Base-by-base conservation (phyloP, 2,888 invertebrate species). In the Megaustenia siamemsis region DNA sequence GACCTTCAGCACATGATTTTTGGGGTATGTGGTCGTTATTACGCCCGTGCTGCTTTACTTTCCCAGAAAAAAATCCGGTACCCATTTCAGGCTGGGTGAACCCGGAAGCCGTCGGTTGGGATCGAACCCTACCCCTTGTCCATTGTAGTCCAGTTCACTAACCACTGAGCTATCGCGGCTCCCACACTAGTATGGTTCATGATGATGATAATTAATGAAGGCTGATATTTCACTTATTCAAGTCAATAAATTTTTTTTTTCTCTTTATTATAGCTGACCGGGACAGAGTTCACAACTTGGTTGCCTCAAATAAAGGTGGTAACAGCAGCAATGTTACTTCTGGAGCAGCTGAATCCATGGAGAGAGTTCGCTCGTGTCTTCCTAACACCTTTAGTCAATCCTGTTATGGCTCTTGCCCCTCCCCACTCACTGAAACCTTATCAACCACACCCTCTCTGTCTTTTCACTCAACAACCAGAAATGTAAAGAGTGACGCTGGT, bases 341-440 rank as follows among this genome's bases (percentile, higher is more conserved):
- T 63, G 66, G 28, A 38, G n/a, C 78, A 5, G 63, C 32, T n/a
- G 78, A 63, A 12, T 78, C 78, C 66, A 66, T 78, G 38, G 78
- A 78, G 60, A 78, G 21, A 66, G 66, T 66, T 43, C 78, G 78
- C 63, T 38, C 40, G 10, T 45, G 45, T 8, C 45, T 63, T 32
- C 43, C 66, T 12, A 35, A 40, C 40, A 78, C 10, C 3, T 43
- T 32, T 10, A 78, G 66, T 28, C 78, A 66, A 12, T 60, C 66
- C 32, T 12, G 28, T 15, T 28, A 45, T 43, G 28, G 32, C 28
- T 32, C 43, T 12, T 66, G 32, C 45, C 63, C n/a, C 32, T 80
- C 80, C 1, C 35, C 24, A n/a, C 68, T 45, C 5, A 5, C 53
- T 1, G 49, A 68, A 45, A 49, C 79, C 38, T 2, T 43, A 5